Conservation (phyloP, 2,888 invertebrate species). For the Eueremaeus valkanovi region DNA sequence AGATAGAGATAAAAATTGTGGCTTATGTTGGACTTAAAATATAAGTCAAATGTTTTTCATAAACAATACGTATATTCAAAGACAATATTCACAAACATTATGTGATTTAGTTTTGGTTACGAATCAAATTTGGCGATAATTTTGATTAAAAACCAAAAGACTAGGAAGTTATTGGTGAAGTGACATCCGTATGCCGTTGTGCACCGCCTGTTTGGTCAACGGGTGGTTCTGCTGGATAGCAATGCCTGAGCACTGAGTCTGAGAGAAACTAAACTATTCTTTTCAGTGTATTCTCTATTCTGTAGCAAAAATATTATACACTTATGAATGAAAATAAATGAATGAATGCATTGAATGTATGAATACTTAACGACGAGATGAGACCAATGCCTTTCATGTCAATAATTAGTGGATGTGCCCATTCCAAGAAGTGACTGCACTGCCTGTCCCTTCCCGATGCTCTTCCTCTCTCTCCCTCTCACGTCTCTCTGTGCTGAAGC, state of each 20-base stretch:
- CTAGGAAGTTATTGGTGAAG: background rate
- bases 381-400: constrained; percentile 5
- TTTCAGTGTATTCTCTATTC: too few species aligned
- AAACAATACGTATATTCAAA: too few species aligned
- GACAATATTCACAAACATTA: too few species aligned
- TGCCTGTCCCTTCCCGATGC: background rate
- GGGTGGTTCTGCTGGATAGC: background rate
- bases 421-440: background rate
- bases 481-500: too few species aligned
- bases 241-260: background rate
- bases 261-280: background rate
- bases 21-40: too few species aligned
- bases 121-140: background rate
- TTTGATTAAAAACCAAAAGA: background rate
- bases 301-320: background rate
- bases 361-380: background rate
- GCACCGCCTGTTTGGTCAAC: constrained; percentile 16
- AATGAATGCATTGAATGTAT: background rate
- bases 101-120: too few species aligned
- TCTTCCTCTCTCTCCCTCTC: background rate
- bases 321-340: too few species aligned
- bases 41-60: too few species aligned
- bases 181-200: background rate
- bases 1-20: too few species aligned
- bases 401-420: background rate